A percentile compares a stretch with the other conserved stretches of the same genome.
Conservation (phyloP, 2,113 vertebrate genomes). For the Chamaetylas fuelleborni region DNA sequence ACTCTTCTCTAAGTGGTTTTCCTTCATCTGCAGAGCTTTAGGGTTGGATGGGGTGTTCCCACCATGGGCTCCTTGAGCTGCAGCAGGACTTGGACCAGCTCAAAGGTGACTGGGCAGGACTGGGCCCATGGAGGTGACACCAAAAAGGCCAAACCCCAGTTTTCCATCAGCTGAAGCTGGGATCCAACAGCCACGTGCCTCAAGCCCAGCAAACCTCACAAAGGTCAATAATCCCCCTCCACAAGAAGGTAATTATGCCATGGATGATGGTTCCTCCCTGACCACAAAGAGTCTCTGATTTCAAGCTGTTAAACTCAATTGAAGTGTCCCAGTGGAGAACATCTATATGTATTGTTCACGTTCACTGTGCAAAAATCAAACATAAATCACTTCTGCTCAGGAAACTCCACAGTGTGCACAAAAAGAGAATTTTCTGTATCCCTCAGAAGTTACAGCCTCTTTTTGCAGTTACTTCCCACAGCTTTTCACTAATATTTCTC, state of each 20-base stretch:
- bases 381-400: not conserved
- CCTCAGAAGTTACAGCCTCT: not conserved
- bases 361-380: not conserved
- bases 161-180: not conserved
- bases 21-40: not conserved
- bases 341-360: rapidly evolving
- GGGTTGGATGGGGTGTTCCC: not conserved
- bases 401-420: not conserved
- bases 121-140: not conserved
- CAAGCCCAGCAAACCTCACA: not conserved
- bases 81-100: not conserved
- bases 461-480: not conserved
- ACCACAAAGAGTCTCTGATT: not conserved
- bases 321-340: not conserved
- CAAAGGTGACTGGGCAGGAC: not conserved
- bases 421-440: not conserved
- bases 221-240: not conserved
- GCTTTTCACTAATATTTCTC: not conserved
- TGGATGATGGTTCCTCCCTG: not conserved
- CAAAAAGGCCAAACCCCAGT: not conserved
- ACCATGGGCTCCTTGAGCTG: not conserved
- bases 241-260: not conserved
- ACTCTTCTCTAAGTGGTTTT: not conserved
- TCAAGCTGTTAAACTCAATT: not conserved
- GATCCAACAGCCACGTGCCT: not conserved